These are phyloP conservation scores for Leontocebus nigricollis DNA, from an alignment of 2,797 vertebrate species.

Conservation along the genomic window DNA sequence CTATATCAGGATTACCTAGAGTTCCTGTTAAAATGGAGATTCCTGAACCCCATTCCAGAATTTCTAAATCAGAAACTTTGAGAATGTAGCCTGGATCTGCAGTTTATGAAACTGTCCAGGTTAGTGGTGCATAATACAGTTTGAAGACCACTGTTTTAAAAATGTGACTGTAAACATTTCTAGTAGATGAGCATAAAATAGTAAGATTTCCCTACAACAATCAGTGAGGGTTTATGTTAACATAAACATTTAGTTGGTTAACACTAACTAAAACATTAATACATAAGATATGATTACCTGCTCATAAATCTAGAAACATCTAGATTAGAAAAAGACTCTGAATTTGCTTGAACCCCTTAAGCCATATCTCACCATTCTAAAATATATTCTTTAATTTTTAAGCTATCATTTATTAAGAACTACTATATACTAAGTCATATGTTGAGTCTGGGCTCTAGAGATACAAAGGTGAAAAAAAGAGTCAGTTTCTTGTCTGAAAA, in stretches of 20 bases:
- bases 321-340: neutral
- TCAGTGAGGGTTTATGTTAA: neutral
- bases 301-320: constrained; percentile 1
- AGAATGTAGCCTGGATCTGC: neutral
- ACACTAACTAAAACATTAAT: neutral
- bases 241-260: neutral
- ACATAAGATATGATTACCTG: neutral
- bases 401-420: neutral
- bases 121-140: neutral
- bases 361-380: neutral
- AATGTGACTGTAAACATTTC: constrained; percentile 33
- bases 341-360: constrained; percentile 14
- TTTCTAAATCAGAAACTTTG: constrained; percentile 24
- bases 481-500: neutral
- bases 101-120: neutral
- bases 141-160: constrained; percentile 39
- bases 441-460: neutral
- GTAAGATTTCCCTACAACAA: neutral
- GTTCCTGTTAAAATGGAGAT: neutral
- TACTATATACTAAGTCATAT: neutral
- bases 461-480: neutral
- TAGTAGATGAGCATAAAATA: neutral
- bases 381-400: constrained; percentile 22
- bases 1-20: neutral
- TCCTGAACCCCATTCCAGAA: neutral